Evolutionary conservation across 2,888 invertebrate species (phyloP).

Genomic region (Cylindroiulus punctatus): DNA sequence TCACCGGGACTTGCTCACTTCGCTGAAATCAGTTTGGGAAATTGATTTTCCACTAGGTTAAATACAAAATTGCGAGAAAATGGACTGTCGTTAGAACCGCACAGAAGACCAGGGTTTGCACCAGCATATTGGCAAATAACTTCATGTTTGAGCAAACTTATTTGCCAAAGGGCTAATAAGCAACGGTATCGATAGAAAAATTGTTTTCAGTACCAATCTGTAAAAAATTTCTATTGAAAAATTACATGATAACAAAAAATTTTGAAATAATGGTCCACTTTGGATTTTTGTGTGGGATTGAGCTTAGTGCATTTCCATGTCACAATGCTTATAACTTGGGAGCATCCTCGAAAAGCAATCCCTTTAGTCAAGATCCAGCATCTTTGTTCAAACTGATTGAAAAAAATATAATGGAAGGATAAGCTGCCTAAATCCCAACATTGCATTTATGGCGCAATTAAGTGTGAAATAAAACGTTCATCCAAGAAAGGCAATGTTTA

Average conservation of each 20-base stretch:
- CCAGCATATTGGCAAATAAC: too few species aligned
- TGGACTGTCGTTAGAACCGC: not conserved
- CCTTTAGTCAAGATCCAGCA: not conserved
- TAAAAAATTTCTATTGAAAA: too few species aligned
- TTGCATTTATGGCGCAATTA: not conserved
- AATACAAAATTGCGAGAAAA: not conserved
- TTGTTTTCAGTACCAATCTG: too few species aligned
- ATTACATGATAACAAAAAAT: too few species aligned
- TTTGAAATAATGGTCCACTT: too few species aligned
- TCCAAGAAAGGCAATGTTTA: not conserved
- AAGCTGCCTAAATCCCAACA: not conserved
- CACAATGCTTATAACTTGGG: too few species aligned
- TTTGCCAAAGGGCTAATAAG: too few species aligned
- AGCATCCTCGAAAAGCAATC: not conserved
- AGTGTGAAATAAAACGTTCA: not conserved
- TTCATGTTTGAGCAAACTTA: too few species aligned
- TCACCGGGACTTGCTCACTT: not conserved
- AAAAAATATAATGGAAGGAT: not conserved
- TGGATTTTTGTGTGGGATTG: too few species aligned
- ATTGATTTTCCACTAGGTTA: slow-evolving; percentile 13
- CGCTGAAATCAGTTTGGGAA: not conserved
- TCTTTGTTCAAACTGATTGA: not conserved
- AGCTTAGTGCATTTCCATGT: too few species aligned
- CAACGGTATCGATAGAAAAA: too few species aligned
- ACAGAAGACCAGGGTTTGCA: not conserved